Percentiles rank a stretch among this genome's conserved stretches.
Conservation (phyloP, 2,797 vertebrate species). For the Manis crassicaudata region DNA sequence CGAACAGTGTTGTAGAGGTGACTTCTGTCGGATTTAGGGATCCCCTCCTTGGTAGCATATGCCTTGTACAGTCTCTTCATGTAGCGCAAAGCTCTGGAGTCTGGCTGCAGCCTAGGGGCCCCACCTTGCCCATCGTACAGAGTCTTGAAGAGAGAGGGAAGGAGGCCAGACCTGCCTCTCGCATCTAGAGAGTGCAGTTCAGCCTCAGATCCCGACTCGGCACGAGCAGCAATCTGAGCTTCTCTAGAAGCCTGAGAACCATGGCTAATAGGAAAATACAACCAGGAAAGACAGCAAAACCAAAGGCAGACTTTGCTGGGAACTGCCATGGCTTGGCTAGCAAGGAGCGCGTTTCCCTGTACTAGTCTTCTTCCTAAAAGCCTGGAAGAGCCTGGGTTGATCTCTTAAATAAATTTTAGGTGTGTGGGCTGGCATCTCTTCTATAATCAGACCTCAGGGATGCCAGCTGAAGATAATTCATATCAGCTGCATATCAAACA, state of each 20-base stretch:
- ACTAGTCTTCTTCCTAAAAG: conserved; percentile 44
- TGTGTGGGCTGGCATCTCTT: conserved; percentile 51
- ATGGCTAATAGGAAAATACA: conserved; percentile 63
- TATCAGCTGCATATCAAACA: neutral
- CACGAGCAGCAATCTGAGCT: neutral
- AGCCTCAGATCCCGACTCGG: conserved; percentile 46
- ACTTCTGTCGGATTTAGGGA: conserved; percentile 84
- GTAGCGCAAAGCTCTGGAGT: conserved; percentile 91
- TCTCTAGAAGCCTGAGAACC: conserved; percentile 40
- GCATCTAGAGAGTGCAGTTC: neutral
- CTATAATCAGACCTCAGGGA: conserved; percentile 72
- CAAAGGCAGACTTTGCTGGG: conserved; percentile 74
- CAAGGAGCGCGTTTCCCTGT: conserved; percentile 51
- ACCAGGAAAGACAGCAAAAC: conserved; percentile 79
- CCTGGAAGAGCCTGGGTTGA: fast-evolving
- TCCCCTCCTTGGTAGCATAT: conserved; percentile 89
- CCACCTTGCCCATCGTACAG: conserved; percentile 85
- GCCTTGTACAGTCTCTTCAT: conserved; percentile 94
- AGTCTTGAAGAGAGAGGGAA: conserved; percentile 90
- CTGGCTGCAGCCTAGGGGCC: conserved; percentile 86
- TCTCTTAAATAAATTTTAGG: conserved; percentile 84
- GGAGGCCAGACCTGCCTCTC: conserved; percentile 80
- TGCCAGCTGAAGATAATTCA: conserved; percentile 71
- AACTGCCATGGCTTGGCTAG: conserved; percentile 78
- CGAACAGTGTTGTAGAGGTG: conserved; percentile 93